Evolutionary conservation across 2,888 invertebrate species (phyloP).

Genomic region (Deladenus siricidicola): DNA sequence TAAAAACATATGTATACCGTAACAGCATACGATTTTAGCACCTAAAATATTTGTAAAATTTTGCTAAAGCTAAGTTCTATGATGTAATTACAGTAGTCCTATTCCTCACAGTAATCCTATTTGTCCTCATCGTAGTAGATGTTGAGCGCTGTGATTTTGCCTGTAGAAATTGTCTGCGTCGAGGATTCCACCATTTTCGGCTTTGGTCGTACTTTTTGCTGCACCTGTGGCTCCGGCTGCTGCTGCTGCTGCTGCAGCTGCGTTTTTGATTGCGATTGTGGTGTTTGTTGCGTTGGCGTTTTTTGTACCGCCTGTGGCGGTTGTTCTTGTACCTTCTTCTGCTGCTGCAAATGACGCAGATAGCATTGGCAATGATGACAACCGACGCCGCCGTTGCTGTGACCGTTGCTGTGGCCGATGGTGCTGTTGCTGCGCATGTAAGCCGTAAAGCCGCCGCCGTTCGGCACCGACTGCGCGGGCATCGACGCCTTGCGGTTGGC

Average conservation of each 20-base stretch:
- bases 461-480: neutral
- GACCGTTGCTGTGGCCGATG: neutral
- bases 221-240: neutral
- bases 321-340: neutral
- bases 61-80: no score
- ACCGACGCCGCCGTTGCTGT: neutral
- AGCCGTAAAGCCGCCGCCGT: neutral
- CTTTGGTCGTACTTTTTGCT: slow-evolving; percentile 5
- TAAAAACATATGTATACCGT: no score
- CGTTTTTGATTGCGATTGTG: neutral
- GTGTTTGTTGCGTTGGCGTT: neutral
- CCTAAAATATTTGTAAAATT: no score
- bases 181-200: slow-evolving; percentile 42
- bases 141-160: slow-evolving; percentile 58
- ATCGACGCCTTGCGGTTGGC: neutral
- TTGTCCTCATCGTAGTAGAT: slow-evolving; percentile 39
- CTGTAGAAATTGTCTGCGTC: slow-evolving; percentile 52
- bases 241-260: neutral
- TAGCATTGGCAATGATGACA: neutral
- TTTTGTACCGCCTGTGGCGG: neutral
- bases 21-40: no score
- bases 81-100: no score
- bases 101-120: no score
- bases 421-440: slow-evolving; percentile 6
- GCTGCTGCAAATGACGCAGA: neutral